Evolutionary conservation across 1,140 invertebrate species (phyloP), one percentile per base, ranked within the genome.

Genomic region (Drosophila athabasca): DNA sequence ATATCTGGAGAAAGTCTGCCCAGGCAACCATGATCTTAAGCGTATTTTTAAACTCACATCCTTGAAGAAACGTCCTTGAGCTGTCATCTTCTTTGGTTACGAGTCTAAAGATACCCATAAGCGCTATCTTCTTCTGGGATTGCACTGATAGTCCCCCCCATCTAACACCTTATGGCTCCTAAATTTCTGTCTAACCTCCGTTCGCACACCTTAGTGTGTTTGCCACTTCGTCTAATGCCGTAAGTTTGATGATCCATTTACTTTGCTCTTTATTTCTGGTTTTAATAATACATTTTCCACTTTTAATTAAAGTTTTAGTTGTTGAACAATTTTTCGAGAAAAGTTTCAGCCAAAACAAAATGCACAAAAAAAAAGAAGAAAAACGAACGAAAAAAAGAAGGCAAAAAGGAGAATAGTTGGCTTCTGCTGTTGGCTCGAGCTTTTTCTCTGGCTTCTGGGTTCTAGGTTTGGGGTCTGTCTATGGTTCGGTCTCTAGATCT

Each of bases 301-400:
- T 87, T 87, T 87, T 87, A 87, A 87, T 87, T 87, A 87, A 87
- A 87, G 78, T 87, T 87, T 82, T 76, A 88, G 82, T 79, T 88
- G 82, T 64, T 54, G 31, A 82, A 80, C 68, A 73, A 69, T 69
- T 84, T 84, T 84, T 85, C 48, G 53, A 78, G 62, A 71, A 88
- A 85, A 52, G 71, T 78, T 79, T 74, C 39, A 46, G 45, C 52
- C 35, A 43, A 69, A 69, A 69, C 67, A 69, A 69, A 58, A 55
- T 43, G 62, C 62, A 69, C n/a, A 41, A 7, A 22, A 49, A 41
- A 39, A 19, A 11, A 17, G 17, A 22, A 22, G 13, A 6, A 35
- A 22, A 51, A 68, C 17, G 22, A 41, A 31, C 43, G 31, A 22
- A 22, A 5, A 6, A 31, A 53, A 39, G 11, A 19, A 39, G 35